Evolutionary conservation across 2,113 vertebrate genomes (phyloP).

Genomic region (Austrofundulus limnaeus): DNA sequence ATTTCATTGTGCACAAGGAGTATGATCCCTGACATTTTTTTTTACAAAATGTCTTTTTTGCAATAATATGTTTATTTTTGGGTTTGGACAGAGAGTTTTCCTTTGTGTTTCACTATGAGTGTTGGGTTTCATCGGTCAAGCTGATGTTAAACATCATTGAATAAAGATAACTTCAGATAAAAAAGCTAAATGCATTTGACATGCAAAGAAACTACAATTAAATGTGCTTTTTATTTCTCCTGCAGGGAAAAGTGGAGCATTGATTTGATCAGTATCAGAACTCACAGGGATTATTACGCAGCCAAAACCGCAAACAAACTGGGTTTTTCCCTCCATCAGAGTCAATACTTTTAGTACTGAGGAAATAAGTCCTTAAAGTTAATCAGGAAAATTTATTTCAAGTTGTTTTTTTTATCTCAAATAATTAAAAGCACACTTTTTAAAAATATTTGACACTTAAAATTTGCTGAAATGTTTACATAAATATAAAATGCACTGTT

Average conservation of each 20-base stretch:
- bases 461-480: too few relatives aligned
- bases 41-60: background rate
- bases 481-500: too few relatives aligned
- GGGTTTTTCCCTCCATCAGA: too few relatives aligned
- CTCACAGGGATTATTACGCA: background rate
- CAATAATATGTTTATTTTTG: slow-evolving; percentile 5
- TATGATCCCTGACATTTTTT: background rate
- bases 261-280: background rate
- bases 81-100: background rate
- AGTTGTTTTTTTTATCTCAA: too few relatives aligned
- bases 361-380: too few relatives aligned
- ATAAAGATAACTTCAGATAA: background rate
- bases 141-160: background rate
- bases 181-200: background rate
- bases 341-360: too few relatives aligned
- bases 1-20: slow-evolving; percentile 15
- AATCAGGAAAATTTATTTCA: too few relatives aligned
- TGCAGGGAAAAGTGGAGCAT: background rate
- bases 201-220: background rate
- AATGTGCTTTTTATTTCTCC: background rate
- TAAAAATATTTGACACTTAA: too few relatives aligned
- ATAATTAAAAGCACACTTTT: too few relatives aligned
- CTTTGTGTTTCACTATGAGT: background rate
- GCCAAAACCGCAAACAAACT: background rate
- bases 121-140: slow-evolving; percentile 11